A percentile compares a stretch with the other conserved stretches of the same genome.
These are phyloP conservation scores for Phalacrocorax aristotelis DNA, from an alignment of 2,113 vertebrate genomes.

Conservation along the genomic window DNA sequence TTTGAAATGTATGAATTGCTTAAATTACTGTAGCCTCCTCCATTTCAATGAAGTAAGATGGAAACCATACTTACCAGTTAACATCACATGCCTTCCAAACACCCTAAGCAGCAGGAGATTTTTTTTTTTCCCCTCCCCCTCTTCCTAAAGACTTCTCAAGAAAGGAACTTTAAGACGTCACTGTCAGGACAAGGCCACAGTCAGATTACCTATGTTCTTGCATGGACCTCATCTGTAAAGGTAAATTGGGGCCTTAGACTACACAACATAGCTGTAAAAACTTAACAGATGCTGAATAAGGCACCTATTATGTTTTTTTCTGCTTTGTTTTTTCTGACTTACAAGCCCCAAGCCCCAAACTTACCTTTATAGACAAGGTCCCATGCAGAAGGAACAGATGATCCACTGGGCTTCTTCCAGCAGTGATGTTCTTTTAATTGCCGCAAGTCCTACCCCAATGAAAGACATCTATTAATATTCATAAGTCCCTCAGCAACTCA, in stretches of 20 bases:
- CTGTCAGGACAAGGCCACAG: slow-evolving; percentile 59
- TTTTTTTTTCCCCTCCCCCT: slow-evolving; percentile 39
- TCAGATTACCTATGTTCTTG: slow-evolving; percentile 53
- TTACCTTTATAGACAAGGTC: slow-evolving; percentile 72
- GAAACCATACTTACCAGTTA: slow-evolving; percentile 54
- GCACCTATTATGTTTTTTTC: slow-evolving; percentile 70
- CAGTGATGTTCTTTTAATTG: slow-evolving; percentile 64
- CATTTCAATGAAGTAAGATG: background rate
- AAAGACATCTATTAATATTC: slow-evolving; percentile 70
- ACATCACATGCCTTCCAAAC: background rate
- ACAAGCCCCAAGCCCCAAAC: slow-evolving; percentile 64
- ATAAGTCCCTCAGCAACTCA: slow-evolving; percentile 28
- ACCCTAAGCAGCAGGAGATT: background rate
- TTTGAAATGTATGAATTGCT: background rate
- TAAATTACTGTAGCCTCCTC: background rate
- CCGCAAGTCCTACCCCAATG: slow-evolving; percentile 69
- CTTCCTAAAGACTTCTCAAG: slow-evolving; percentile 41
- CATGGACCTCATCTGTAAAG: slow-evolving; percentile 72
- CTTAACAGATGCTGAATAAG: slow-evolving; percentile 68
- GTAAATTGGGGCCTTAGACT: slow-evolving; percentile 67
- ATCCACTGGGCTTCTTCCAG: slow-evolving; percentile 65
- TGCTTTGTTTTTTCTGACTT: slow-evolving; percentile 49
- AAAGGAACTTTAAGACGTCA: slow-evolving; percentile 30
- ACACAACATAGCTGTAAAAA: slow-evolving; percentile 61
- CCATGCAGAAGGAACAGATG: slow-evolving; percentile 65